phyloP scores from a whole-genome alignment of 1,140 invertebrate genomes.

The Uloborus diversus region DNA sequence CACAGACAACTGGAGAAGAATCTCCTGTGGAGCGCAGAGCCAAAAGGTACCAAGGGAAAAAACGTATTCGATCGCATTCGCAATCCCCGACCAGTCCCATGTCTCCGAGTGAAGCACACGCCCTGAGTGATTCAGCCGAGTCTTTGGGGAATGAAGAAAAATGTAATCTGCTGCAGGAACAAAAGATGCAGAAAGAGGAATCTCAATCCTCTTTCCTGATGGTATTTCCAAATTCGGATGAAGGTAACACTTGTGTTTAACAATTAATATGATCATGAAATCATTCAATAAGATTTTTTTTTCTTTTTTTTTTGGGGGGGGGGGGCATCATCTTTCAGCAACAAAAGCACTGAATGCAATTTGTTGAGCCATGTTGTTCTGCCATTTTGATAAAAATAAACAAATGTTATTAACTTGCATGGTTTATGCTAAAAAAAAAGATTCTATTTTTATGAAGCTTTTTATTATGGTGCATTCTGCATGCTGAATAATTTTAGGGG shows the following conservation, averaged over 20 bases:
- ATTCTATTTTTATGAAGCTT: too few relatives aligned
- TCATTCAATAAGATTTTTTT: too few relatives aligned
- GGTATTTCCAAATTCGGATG: conserved; percentile 38
- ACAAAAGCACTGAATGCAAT: too few relatives aligned
- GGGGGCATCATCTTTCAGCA: too few relatives aligned
- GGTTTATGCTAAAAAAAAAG: too few relatives aligned
- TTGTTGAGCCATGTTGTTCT: too few relatives aligned
- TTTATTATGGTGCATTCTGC: too few relatives aligned
- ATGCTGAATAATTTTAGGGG: too few relatives aligned
- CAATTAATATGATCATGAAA: too few relatives aligned
- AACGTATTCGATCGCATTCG: conserved; percentile 15
- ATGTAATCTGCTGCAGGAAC: conserved; percentile 31
- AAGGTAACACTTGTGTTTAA: conserved; percentile 44
- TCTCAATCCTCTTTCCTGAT: conserved; percentile 34
- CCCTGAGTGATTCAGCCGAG: conserved; percentile 27
- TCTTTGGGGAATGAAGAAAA: conserved; percentile 40
- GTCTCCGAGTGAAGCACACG: neutral
- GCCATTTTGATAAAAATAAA: too few relatives aligned
- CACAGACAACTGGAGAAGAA: conserved; percentile 13
- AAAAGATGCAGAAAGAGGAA: conserved; percentile 18
- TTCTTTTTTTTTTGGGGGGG: too few relatives aligned
- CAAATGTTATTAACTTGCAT: too few relatives aligned
- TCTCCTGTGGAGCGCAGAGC: conserved; percentile 19
- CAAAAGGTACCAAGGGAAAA: conserved; percentile 35
- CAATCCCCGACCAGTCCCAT: conserved; percentile 36